These are phyloP conservation scores for Climacteris rufus DNA, from an alignment of 2,113 vertebrate genomes.

Conservation along the genomic window DNA sequence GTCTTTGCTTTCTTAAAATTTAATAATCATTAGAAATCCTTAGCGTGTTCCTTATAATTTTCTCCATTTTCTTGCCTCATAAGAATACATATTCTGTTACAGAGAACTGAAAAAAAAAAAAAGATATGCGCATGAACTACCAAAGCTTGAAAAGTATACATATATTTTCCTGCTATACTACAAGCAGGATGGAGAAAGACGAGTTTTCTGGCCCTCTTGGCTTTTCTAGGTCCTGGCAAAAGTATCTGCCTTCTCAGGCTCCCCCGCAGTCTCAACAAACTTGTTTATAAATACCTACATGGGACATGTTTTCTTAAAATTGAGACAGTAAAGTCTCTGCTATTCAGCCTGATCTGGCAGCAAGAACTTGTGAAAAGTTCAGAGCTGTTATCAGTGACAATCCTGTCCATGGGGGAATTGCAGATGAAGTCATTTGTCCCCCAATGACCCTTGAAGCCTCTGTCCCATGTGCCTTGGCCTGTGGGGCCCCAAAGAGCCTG, in stretches of 20 bases:
- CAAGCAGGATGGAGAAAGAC: background rate
- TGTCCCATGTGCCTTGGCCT: background rate
- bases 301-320: background rate
- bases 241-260: background rate
- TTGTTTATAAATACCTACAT: background rate
- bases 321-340: background rate
- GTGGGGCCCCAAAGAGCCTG: background rate
- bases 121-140: background rate
- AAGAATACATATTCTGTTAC: background rate
- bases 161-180: background rate
- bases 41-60: background rate
- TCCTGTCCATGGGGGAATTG: background rate
- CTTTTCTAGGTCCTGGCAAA: background rate
- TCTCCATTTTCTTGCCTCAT: background rate
- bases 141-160: background rate
- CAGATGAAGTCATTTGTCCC: background rate
- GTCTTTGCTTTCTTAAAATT: background rate
- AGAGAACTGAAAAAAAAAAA: background rate
- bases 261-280: background rate
- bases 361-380: background rate
- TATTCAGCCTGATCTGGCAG: background rate
- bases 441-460: fast-evolving
- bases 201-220: background rate
- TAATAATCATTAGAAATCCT: background rate
- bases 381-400: background rate